These are phyloP conservation scores for Lasioglossum lativentre DNA, from an alignment of 2,888 invertebrate genomes.

Conservation along the genomic window DNA sequence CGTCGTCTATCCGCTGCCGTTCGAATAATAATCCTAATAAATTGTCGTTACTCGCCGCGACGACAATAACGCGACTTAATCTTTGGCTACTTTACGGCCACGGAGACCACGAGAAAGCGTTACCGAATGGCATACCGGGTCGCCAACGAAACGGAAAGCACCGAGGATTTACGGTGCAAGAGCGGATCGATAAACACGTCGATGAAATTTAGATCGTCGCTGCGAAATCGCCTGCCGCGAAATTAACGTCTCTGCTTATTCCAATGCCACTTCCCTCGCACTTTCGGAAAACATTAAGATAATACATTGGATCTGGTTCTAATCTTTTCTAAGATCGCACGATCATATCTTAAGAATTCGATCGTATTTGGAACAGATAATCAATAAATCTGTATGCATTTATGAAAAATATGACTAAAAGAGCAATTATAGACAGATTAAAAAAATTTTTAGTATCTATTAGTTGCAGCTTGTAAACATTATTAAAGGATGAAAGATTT, in stretches of 20 bases:
- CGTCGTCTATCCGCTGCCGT: slow-evolving; percentile 17
- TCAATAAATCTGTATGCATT: neutral
- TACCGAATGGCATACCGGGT: slow-evolving; percentile 10
- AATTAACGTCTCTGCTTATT: neutral
- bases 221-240: neutral
- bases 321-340: neutral
- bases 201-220: neutral
- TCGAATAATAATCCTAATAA: slow-evolving; percentile 50
- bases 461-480: too few species aligned
- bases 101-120: neutral
- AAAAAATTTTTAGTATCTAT: too few species aligned
- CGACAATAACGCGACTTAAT: slow-evolving; percentile 41
- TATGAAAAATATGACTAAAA: neutral
- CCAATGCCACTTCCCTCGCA: neutral
- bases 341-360: neutral
- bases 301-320: neutral
- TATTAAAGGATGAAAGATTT: too few species aligned
- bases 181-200: slow-evolving; percentile 9
- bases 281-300: neutral
- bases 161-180: neutral
- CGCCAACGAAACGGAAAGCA: slow-evolving; percentile 26
- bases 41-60: slow-evolving; percentile 31
- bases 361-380: neutral
- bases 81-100: slow-evolving; percentile 33
- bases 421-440: neutral